phyloP scores from a whole-genome alignment of 2,113 vertebrate species.

The Caranx ignobilis region DNA sequence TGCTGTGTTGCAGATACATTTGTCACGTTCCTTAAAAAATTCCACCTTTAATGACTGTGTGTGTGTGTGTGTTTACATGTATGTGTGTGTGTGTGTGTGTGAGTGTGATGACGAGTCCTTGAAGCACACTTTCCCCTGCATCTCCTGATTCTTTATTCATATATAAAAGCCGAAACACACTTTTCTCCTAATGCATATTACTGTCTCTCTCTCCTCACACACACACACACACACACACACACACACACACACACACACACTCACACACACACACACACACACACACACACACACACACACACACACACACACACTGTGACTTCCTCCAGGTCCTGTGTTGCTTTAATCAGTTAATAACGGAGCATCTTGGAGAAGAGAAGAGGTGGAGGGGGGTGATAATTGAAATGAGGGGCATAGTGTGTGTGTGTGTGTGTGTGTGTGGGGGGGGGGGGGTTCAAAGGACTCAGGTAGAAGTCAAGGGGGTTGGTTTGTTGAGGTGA shows the following conservation, averaged over 20 bases:
- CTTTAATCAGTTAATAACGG: slow-evolving; percentile 54
- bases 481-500: too few relatives aligned
- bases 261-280: not conserved
- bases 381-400: slow-evolving; percentile 35
- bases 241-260: not conserved
- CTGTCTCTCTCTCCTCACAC: not conserved
- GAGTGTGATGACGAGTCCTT: too few relatives aligned
- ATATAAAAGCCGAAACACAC: not conserved
- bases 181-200: not conserved
- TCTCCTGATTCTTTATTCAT: not conserved
- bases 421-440: slow-evolving; percentile 1
- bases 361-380: not conserved
- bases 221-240: slow-evolving; percentile 1
- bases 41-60: too few relatives aligned
- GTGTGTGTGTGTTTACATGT: too few relatives aligned
- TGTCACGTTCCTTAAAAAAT: too few relatives aligned
- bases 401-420: slow-evolving; percentile 21
- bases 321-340: not conserved
- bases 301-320: not conserved
- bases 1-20: too few relatives aligned
- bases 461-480: too few relatives aligned
- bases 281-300: not conserved
- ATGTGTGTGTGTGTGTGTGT: too few relatives aligned
- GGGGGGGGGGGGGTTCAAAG: not conserved
- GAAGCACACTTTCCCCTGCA: not conserved